These are phyloP conservation scores for Cyaniris semiargus DNA, from an alignment of 2,888 invertebrate species.

Conservation along the genomic window DNA sequence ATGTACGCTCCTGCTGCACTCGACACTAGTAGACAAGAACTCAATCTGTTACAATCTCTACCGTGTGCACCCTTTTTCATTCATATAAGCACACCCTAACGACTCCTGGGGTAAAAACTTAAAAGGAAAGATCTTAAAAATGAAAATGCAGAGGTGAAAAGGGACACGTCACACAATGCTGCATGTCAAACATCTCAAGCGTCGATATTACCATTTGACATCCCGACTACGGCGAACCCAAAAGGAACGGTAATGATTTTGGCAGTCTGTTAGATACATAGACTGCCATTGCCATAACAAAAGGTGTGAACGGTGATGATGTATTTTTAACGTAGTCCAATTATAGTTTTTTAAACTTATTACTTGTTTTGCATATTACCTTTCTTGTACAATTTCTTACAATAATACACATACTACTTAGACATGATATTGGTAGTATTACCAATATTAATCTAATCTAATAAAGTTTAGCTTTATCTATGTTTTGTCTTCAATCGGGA, in stretches of 20 bases:
- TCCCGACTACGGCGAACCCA: not conserved
- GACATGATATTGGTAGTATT: too few relatives aligned
- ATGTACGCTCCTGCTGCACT: not conserved
- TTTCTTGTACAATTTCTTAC: not conserved
- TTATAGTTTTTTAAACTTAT: not conserved
- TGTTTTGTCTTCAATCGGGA: constrained; percentile 6
- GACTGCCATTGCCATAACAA: too few relatives aligned
- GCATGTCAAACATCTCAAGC: constrained; percentile 5
- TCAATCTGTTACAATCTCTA: constrained; percentile 26
- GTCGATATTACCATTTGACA: not conserved
- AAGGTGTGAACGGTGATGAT: too few relatives aligned
- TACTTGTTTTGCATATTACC: too few relatives aligned
- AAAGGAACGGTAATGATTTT: not conserved
- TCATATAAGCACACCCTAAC: constrained; percentile 13
- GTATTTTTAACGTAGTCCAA: not conserved
- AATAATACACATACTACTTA: not conserved
- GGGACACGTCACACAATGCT: not conserved
- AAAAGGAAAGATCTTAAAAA: constrained; percentile 21
- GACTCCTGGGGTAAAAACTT: constrained; percentile 8
- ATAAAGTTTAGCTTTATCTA: constrained; percentile 9
- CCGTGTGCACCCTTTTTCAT: constrained; percentile 15
- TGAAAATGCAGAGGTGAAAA: constrained; percentile 7
- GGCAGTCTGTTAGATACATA: not conserved
- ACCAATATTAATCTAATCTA: not conserved
- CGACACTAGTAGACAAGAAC: constrained; percentile 25